Base-by-base conservation (phyloP, 2,888 invertebrate species). In the Mimas tiliae region DNA sequence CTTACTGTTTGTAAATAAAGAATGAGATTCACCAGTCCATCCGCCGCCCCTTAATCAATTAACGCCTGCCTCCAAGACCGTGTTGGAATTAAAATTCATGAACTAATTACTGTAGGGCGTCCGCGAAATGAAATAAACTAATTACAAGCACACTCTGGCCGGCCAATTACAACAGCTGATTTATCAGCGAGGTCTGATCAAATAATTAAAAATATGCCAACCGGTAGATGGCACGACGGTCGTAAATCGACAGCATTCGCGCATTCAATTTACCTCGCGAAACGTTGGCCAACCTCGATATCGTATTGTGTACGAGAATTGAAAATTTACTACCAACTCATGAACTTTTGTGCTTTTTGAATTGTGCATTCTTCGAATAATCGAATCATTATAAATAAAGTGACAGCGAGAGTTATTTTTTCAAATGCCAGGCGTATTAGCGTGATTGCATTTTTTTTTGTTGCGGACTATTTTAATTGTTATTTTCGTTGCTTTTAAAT, bases 181-280 rank as follows among this genome's bases (percentile, higher is more conserved):
- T 90, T 92, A 93, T 93, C 93, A 87, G 87, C 81, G 81, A 74
- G 81, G 82, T 79, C 85, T 86, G 91, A 92, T 92, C 91, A 93
- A 93, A 91, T 91, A 92, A 93, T 91, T 91, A 90, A 93, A 92
- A 90, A 90, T 86, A 82, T 81, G 74, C 82, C 77, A 69, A 75
- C 74, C 81, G 80, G 83, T 85, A 85, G 82, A 86, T 86, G 82
- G 81, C 78, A 78, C 73, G 74, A 66, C 67, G 65, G 72, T 79
- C 77, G 81, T 88, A 88, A 90, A 90, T 90, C 77, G 74, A 68
- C 67, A 70, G 72, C 75, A 82, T 82, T 81, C 81, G 78, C 83
- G 85, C 80, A 83, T 90, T 89, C 88, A 89, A 90, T 91, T 90
- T 90, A 82, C 84, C 74, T 81, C 84, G 86, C 83, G 79, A 81